Evolutionary conservation across 2,113 vertebrate genomes (phyloP).

Genomic region (Lasiurus borealis): DNA sequence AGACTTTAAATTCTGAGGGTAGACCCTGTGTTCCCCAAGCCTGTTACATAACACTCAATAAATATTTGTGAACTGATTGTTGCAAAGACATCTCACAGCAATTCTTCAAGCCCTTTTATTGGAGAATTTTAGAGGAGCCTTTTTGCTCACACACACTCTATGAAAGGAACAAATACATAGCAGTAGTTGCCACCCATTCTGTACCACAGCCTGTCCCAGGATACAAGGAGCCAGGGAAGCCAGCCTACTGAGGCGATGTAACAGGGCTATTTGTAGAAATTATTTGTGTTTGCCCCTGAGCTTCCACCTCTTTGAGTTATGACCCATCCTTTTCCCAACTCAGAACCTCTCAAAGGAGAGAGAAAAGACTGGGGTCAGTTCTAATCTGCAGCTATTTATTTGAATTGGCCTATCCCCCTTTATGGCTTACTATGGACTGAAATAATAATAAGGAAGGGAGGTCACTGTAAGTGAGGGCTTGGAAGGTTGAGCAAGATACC

Average conservation of each 20-base stretch:
- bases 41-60: not conserved
- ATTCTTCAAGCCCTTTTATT: not conserved
- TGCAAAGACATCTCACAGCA: not conserved
- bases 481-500: not conserved
- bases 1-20: not conserved
- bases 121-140: too few species aligned
- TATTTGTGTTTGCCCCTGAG: not conserved
- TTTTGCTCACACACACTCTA: not conserved
- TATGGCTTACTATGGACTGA: not conserved
- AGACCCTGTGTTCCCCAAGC: not conserved
- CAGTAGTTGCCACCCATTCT: too few species aligned
- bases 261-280: not conserved
- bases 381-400: not conserved
- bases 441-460: not conserved
- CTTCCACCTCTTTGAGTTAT: not conserved
- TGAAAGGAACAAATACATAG: not conserved
- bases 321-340: not conserved
- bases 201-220: not conserved
- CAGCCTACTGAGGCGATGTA: accelerated
- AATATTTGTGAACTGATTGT: not conserved
- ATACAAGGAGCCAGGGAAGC: not conserved
- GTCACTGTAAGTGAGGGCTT: not conserved
- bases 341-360: not conserved
- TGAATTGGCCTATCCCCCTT: not conserved
- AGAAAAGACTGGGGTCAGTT: not conserved